Base-by-base conservation (phyloP, 2,888 invertebrate genomes). In the Melikaiella ostensackeni region DNA sequence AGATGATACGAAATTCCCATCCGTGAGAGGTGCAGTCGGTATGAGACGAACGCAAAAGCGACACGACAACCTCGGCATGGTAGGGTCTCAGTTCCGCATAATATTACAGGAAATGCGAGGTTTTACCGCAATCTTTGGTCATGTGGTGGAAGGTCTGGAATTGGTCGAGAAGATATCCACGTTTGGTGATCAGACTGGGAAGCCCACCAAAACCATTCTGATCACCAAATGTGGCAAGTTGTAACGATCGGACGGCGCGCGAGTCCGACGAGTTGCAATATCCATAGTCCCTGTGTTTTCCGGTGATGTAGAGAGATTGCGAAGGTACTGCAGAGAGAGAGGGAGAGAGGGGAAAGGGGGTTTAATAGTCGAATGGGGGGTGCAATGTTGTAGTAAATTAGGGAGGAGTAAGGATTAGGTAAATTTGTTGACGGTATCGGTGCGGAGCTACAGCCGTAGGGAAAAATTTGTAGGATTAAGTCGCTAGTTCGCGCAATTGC, bases 21-120 rank as follows among this genome's bases (percentile, higher is more conserved):
- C 96, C 8, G 94, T 95, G 21, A 93, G 96, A 61, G 96, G 96
- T 57, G 95, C 96, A 19, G 96, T 96, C 11, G 96, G 96, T 76
- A 96, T 97, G 96, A 93, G 96, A 16, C 93, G 96, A 63, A 95
- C 96, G 78, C 96, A 96, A 89, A 95, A 95, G 90, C 94, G 96
- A 38, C 96, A 96, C 92, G 96, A 96, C 90, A 95, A 95, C 86
- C 92, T 95, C 85, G 96, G 96, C 74, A 94, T 96, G 93, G 96
- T 96, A n/a, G 96, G 96, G 33, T 96, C 96, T 78, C 96, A 96
- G 91, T 97, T 96, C 92, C 94, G 96, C 82, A 94, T 96, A 82
- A 95, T 96, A 85, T 92, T 96, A 86, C 95, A 96, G 84, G 96
- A 96, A 90, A 96, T 96, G 95, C 93, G 96, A 81, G 96, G 96